Evolutionary conservation across 2,113 vertebrate species (phyloP).

Genomic region (Miniopterus natalensis): DNA sequence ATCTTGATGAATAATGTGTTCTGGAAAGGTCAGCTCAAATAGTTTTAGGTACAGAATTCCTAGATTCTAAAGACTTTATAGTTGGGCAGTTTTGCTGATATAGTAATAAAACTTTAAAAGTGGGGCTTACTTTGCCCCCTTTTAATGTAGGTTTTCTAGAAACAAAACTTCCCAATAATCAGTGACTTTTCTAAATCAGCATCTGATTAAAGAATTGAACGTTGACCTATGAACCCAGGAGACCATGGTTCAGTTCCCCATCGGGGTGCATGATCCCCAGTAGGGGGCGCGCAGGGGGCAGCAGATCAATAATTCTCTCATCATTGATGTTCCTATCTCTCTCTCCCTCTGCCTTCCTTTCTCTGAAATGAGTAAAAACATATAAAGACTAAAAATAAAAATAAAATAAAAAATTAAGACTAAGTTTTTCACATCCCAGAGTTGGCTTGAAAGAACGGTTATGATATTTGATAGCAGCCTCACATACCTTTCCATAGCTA

Average conservation of each 20-base stretch:
- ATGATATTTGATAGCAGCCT: constrained; percentile 10
- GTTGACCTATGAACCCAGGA: no score
- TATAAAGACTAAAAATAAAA: no score
- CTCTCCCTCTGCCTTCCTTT: no score
- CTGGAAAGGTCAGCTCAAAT: constrained; percentile 49
- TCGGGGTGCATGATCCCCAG: no score
- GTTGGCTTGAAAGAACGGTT: constrained; percentile 11
- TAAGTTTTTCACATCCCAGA: not conserved
- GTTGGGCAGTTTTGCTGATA: not conserved
- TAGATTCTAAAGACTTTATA: not conserved
- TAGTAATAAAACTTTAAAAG: not conserved
- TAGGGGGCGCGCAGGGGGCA: no score
- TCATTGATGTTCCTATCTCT: no score
- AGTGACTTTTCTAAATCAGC: not conserved
- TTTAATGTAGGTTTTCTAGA: constrained; percentile 43
- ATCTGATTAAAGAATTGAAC: not conserved
- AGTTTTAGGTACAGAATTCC: constrained; percentile 23
- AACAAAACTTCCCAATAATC: not conserved
- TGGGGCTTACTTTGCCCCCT: not conserved
- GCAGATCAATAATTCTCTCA: no score
- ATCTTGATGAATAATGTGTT: constrained; percentile 30
- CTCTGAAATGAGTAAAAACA: no score
- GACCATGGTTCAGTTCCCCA: no score
- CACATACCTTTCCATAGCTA: not conserved
- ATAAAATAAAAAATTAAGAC: not conserved